Percentiles rank a stretch among this genome's conserved stretches.
phyloP scores from a whole-genome alignment of 2,797 vertebrate genomes.

The Enteromius viviparus region DNA sequence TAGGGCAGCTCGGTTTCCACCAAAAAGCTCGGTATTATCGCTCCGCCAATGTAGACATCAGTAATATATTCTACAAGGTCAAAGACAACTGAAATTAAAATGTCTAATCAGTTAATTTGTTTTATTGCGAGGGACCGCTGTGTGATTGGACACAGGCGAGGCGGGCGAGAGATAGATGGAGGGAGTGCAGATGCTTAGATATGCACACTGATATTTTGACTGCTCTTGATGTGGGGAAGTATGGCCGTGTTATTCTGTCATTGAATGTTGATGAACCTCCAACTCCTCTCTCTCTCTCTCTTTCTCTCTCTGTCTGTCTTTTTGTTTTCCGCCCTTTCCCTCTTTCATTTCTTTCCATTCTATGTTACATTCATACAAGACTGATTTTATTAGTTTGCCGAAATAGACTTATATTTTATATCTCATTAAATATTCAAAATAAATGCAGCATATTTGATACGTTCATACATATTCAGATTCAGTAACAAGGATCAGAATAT shows the following conservation, averaged over 20 bases:
- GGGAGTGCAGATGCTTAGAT: constrained; percentile 66
- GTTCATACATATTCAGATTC: constrained; percentile 86
- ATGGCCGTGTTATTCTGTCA: constrained; percentile 76
- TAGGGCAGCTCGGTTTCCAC: constrained; percentile 77
- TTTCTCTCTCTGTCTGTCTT: constrained; percentile 22
- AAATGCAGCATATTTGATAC: constrained; percentile 85
- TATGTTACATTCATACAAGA: constrained; percentile 81
- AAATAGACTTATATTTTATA: constrained; percentile 86
- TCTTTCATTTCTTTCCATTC: constrained; percentile 72
- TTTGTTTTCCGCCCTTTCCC: constrained; percentile 23
- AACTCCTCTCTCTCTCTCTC: constrained; percentile 60
- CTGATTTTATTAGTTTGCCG: constrained; percentile 83
- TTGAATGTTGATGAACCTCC: constrained; percentile 80
- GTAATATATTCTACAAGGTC: constrained; percentile 86
- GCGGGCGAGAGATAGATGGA: constrained; percentile 62
- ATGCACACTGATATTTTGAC: constrained; percentile 78
- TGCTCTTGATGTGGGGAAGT: constrained; percentile 75
- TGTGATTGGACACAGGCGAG: constrained; percentile 80
- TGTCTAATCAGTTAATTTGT: constrained; percentile 89
- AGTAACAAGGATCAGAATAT: constrained; percentile 84
- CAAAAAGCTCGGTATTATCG: constrained; percentile 76
- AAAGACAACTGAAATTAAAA: constrained; percentile 87
- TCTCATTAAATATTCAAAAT: constrained; percentile 88
- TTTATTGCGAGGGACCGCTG: constrained; percentile 83
- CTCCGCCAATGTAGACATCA: constrained; percentile 78